Evolutionary conservation across 2,888 invertebrate species (phyloP).

Genomic region (Norana najaformis): DNA sequence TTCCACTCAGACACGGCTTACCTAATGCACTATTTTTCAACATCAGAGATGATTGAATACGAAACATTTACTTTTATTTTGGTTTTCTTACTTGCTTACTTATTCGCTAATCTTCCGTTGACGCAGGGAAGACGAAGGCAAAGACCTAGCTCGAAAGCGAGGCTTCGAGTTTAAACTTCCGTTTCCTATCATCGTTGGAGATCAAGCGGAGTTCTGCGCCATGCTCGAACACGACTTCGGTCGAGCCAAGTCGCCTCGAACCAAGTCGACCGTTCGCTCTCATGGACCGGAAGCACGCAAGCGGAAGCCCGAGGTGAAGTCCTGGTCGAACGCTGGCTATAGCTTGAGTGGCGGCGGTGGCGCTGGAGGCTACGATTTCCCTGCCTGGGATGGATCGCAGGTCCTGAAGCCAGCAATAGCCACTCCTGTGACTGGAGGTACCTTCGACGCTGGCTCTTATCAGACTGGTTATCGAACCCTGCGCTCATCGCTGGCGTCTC

Average conservation of each 20-base stretch:
- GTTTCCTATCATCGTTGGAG: constrained; percentile 22
- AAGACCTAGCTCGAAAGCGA: constrained; percentile 92
- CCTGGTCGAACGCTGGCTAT: background rate
- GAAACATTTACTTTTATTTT: background rate
- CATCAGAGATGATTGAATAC: background rate
- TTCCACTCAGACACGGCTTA: background rate
- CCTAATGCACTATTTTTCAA: background rate
- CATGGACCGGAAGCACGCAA: background rate
- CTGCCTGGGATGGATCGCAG: constrained; percentile 15
- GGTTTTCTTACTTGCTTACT: background rate
- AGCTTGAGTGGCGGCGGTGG: background rate
- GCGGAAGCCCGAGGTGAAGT: background rate
- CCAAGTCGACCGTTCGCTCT: background rate
- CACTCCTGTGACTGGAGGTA: constrained; percentile 26
- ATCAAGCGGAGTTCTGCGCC: constrained; percentile 17
- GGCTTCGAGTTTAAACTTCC: constrained; percentile 99
- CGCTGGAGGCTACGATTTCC: background rate
- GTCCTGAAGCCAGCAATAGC: background rate
- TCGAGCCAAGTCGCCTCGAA: background rate
- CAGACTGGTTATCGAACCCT: constrained; percentile 33
- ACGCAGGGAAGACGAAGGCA: constrained; percentile 94
- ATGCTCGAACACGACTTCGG: background rate
- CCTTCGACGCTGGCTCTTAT: constrained; percentile 37
- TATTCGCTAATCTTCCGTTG: background rate
- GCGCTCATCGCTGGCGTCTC: background rate